Percentiles rank a stretch among this genome's conserved stretches.
Conservation (phyloP, 2,888 invertebrate species). For the Poecilus cupreus region DNA sequence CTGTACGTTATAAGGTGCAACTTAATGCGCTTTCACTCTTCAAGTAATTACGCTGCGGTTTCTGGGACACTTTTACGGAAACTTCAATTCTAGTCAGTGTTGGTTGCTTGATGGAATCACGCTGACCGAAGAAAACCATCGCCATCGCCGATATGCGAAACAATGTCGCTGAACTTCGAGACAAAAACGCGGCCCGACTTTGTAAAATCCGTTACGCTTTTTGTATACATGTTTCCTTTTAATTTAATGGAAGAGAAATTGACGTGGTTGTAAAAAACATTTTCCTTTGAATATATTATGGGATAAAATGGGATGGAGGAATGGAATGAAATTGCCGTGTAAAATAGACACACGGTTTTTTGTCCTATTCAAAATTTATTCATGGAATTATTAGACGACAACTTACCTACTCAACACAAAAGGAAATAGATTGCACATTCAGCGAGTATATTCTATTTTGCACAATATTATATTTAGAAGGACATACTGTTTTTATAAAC, state of each 20-base stretch:
- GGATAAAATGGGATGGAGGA: slow-evolving; percentile 1
- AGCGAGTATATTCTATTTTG: background rate
- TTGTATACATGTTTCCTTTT: slow-evolving; percentile 38
- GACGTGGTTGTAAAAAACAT: slow-evolving; percentile 37
- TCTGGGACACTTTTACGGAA: slow-evolving; percentile 25
- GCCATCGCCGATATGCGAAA: background rate
- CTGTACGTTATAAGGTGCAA: background rate
- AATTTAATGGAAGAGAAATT: slow-evolving; percentile 38
- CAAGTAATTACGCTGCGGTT: background rate
- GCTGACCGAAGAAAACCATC: too few relatives aligned
- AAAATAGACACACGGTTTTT: slow-evolving; percentile 20
- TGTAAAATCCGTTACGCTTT: slow-evolving; percentile 41
- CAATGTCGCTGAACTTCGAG: background rate
- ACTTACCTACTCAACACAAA: background rate
- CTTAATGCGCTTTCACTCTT: slow-evolving; percentile 8
- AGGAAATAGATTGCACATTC: background rate
- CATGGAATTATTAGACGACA: background rate
- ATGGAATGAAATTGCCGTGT: slow-evolving; percentile 20
- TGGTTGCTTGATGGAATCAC: slow-evolving; percentile 31
- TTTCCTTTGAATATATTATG: slow-evolving; percentile 44
- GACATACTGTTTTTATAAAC: too few relatives aligned
- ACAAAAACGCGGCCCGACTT: slow-evolving; percentile 41
- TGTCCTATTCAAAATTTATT: background rate
- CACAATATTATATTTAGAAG: too few relatives aligned
- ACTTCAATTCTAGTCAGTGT: too few relatives aligned